A percentile compares a stretch with the other conserved stretches of the same genome.
Conservation (phyloP, 2,888 invertebrate genomes). For the Cheilosia soror region DNA sequence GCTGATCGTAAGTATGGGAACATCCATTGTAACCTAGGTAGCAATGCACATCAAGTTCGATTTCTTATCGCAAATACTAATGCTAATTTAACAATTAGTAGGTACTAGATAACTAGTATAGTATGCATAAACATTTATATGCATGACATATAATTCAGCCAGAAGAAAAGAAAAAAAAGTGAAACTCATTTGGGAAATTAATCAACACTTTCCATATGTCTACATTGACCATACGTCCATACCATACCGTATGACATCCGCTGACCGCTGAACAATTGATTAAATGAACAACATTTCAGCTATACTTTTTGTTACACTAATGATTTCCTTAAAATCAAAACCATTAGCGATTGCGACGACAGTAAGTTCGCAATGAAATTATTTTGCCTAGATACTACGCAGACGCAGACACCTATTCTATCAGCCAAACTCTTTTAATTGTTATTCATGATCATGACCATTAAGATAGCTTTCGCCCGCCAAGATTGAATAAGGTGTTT, state of each 20-base stretch:
- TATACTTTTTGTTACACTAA: background rate
- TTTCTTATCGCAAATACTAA: no score
- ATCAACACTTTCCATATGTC: constrained; percentile 46
- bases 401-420: constrained; percentile 4
- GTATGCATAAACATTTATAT: no score
- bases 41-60: no score
- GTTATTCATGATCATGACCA: constrained; percentile 37
- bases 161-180: constrained; percentile 39
- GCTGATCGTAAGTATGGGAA: no score
- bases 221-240: constrained; percentile 12
- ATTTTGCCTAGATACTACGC: background rate
- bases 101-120: no score
- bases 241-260: background rate
- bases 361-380: constrained; percentile 25
- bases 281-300: constrained; percentile 1
- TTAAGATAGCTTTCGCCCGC: constrained; percentile 29
- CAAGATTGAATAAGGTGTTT: constrained; percentile 11
- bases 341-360: background rate
- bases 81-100: no score
- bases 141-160: background rate
- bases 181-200: constrained; percentile 54
- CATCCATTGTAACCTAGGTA: no score
- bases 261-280: background rate
- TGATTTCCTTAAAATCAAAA: constrained; percentile 5
- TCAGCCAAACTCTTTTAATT: constrained; percentile 14